Conservation (phyloP, 1,140 invertebrate species). For the Aculops lycopersici region DNA sequence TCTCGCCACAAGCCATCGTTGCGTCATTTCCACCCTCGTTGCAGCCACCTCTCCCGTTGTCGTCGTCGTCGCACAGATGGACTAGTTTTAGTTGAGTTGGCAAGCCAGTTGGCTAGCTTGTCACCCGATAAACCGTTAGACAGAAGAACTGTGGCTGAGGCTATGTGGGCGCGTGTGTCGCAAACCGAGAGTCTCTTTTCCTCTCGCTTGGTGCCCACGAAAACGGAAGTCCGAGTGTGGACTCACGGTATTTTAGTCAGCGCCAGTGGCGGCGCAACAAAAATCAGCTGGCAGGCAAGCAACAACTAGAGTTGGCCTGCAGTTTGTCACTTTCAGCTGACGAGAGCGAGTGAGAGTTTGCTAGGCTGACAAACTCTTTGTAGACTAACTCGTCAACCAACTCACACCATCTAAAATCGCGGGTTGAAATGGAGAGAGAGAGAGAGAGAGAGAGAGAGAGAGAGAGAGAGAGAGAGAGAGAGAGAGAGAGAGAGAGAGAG, state of each 20-base stretch:
- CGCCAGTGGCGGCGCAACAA: background rate
- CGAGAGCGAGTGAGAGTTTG: background rate
- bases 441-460: background rate
- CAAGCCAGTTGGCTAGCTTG: too few species aligned
- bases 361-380: background rate
- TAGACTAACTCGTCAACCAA: background rate
- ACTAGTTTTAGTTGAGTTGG: too few species aligned
- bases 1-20: too few species aligned
- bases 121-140: too few species aligned
- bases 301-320: background rate
- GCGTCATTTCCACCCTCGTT: too few species aligned
- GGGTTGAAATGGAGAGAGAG: background rate
- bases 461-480: slow-evolving; percentile 3
- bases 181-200: too few species aligned
- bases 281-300: background rate
- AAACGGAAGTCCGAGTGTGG: slow-evolving; percentile 4
- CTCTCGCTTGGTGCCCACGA: too few species aligned
- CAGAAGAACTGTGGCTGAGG: too few species aligned
- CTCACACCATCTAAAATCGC: background rate
- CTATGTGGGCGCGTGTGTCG: too few species aligned
- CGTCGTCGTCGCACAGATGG: too few species aligned
- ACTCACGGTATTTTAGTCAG: background rate
- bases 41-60: too few species aligned
- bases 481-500: slow-evolving; percentile 3
- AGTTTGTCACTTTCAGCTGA: background rate